Evolutionary conservation across 92 coral and sea anemone species (phyloP).

Genomic region (Heteractis magnifica): DNA sequence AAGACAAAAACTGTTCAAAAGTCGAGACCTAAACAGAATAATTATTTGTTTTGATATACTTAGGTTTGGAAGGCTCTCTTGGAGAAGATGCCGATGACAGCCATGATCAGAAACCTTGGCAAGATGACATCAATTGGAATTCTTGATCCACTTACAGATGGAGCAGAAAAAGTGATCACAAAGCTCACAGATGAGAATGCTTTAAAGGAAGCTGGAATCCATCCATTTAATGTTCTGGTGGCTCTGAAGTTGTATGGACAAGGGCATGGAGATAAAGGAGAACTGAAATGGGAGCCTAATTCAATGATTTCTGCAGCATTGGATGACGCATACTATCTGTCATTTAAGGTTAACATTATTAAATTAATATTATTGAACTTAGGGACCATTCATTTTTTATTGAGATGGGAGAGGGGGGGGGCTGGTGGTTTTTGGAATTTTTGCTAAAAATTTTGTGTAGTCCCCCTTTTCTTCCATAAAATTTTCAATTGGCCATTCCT

Average conservation of each 20-base stretch:
- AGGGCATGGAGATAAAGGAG: slow-evolving; percentile 95
- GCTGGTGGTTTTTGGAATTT: too few species aligned
- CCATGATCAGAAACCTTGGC: slow-evolving; percentile 94
- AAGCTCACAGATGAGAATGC: slow-evolving; percentile 41
- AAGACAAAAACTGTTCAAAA: not conserved
- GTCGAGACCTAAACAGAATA: not conserved
- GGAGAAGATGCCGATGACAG: slow-evolving; percentile 95
- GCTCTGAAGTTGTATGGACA: slow-evolving; percentile 81
- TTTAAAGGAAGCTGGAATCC: slow-evolving; percentile 77
- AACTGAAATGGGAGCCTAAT: slow-evolving; percentile 73
- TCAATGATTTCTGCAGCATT: slow-evolving; percentile 67
- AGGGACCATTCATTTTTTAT: too few species aligned
- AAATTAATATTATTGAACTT: too few species aligned
- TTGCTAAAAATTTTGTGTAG: too few species aligned
- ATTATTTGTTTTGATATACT: not conserved
- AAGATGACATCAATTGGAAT: slow-evolving; percentile 86
- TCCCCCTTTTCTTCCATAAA: too few species aligned
- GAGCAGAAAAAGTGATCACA: slow-evolving; percentile 51
- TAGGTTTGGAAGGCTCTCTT: slow-evolving; percentile 91
- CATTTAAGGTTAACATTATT: slow-evolving; percentile 72
- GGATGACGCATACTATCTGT: slow-evolving; percentile 80
- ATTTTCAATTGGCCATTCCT: too few species aligned
- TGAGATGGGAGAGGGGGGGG: too few species aligned
- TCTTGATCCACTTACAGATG: slow-evolving; percentile 58
- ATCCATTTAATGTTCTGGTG: slow-evolving; percentile 80